These are phyloP conservation scores for Cacajao melanocephalus DNA, from an alignment of 2,797 vertebrate genomes.

Conservation along the genomic window DNA sequence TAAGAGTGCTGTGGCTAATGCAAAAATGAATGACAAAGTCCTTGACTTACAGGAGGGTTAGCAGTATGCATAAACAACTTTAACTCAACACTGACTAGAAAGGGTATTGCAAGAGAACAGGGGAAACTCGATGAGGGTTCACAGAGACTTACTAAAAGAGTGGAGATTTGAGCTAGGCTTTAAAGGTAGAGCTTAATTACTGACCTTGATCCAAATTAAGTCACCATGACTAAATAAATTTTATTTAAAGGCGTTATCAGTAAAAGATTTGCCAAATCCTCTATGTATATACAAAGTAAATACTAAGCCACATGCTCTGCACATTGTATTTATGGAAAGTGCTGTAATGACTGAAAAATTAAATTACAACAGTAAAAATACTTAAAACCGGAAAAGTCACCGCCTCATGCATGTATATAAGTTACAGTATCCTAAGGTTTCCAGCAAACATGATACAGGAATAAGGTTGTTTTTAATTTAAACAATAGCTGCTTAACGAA, in stretches of 20 bases:
- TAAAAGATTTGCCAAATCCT: neutral
- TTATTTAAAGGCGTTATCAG: conserved; percentile 76
- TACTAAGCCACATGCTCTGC: neutral
- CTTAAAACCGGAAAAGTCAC: neutral
- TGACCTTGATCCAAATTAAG: conserved; percentile 75
- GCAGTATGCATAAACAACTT: neutral
- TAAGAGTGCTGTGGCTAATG: neutral
- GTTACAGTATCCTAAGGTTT: neutral
- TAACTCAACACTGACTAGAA: neutral
- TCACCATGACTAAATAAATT: conserved; percentile 66
- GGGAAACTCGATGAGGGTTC: too few species aligned
- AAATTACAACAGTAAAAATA: neutral
- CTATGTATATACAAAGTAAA: neutral
- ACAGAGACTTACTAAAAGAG: neutral
- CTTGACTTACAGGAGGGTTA: neutral
- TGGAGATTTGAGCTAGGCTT: neutral
- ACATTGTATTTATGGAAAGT: neutral
- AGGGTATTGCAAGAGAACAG: neutral
- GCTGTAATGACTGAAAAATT: neutral
- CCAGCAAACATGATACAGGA: neutral
- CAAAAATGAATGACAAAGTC: neutral
- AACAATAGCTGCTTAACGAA: neutral
- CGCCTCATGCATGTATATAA: neutral
- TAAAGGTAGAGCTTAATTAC: neutral
- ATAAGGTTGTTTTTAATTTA: neutral